A percentile compares a stretch with the other conserved stretches of the same genome.
Conservation (phyloP, 2,797 vertebrate species). For the Falco columbarius region DNA sequence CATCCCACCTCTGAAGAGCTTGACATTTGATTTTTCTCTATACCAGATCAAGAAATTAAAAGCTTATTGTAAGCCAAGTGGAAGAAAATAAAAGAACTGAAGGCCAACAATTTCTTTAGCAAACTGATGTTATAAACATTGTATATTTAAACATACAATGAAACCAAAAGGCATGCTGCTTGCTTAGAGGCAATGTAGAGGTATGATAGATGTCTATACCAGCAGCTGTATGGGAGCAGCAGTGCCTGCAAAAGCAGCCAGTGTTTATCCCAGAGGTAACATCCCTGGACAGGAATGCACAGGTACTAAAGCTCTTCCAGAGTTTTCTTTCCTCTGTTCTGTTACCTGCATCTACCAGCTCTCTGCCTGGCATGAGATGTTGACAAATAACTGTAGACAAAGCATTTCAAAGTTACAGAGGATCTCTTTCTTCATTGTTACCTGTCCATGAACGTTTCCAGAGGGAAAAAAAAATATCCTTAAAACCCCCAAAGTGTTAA, state of each 20-base stretch:
- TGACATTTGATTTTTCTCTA: not conserved
- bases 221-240: rapidly evolving
- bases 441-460: not conserved
- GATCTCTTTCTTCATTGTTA: not conserved
- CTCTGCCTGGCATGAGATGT: not conserved
- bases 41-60: not conserved
- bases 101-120: not conserved
- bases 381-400: not conserved
- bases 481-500: not conserved
- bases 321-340: not conserved
- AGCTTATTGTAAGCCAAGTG: not conserved
- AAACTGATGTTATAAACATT: not conserved
- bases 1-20: not conserved
- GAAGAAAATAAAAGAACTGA: not conserved
- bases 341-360: not conserved
- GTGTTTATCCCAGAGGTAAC: rapidly evolving
- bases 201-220: not conserved
- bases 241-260: not conserved
- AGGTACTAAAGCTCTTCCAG: not conserved
- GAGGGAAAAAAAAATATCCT: not conserved
- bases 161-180: not conserved
- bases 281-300: not conserved
- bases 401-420: not conserved
- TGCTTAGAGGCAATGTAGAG: not conserved
- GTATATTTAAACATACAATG: not conserved